A percentile compares a stretch with the other conserved stretches of the same genome.
phyloP scores from a whole-genome alignment of 1,140 invertebrate genomes.

The Leptopilina boulardi region DNA sequence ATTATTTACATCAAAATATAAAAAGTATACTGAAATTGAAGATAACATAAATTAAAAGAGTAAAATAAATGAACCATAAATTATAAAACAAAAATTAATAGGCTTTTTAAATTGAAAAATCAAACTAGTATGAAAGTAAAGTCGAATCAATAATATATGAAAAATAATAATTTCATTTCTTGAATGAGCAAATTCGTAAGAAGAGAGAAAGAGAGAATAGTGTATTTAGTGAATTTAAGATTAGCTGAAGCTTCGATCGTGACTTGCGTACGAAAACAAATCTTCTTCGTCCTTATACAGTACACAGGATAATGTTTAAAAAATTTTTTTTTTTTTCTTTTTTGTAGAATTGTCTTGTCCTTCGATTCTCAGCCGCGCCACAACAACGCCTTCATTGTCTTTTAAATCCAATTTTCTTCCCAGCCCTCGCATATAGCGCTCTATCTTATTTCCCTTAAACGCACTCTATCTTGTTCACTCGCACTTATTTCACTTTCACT shows the following conservation, averaged over 20 bases:
- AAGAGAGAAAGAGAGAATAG: background rate
- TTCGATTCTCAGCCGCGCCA: background rate
- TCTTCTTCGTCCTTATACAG: background rate
- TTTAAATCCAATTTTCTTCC: background rate
- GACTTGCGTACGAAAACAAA: slow-evolving; percentile 10
- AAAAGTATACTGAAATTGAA: too few relatives aligned
- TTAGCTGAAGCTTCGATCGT: slow-evolving; percentile 5
- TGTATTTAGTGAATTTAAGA: slow-evolving; percentile 9
- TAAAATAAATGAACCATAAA: background rate
- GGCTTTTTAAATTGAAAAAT: background rate
- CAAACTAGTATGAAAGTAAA: background rate
- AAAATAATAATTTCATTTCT: background rate
- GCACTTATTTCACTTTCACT: background rate
- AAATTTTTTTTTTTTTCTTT: background rate
- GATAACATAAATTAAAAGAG: background rate
- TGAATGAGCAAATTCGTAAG: background rate
- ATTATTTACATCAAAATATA: too few relatives aligned
- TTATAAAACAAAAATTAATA: background rate
- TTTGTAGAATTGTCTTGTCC: background rate
- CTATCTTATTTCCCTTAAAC: slow-evolving; percentile 60
- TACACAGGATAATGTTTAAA: background rate
- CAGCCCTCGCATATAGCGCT: slow-evolving; percentile 13
- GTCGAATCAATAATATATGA: background rate
- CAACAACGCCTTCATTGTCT: background rate
- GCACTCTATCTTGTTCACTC: background rate